phyloP scores from a whole-genome alignment of 2,113 vertebrate species.

The Tichodroma muraria region DNA sequence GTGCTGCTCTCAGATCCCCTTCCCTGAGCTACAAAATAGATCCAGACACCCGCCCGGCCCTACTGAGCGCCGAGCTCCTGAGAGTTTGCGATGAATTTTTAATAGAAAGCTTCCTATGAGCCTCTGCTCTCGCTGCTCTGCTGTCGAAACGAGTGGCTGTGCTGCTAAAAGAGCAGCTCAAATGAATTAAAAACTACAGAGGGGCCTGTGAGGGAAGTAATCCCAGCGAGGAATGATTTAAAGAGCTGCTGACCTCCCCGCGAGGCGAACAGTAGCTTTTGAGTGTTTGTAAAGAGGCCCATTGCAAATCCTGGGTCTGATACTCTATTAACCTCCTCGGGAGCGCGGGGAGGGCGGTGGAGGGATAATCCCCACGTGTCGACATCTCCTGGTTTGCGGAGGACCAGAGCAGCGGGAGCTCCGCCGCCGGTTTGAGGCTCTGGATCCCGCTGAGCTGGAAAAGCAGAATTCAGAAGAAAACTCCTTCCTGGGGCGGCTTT shows the following conservation, averaged over 20 bases:
- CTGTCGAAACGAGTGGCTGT: not conserved
- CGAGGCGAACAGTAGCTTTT: not conserved
- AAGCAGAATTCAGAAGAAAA: not conserved
- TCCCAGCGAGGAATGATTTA: constrained; percentile 17
- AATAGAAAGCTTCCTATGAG: constrained; percentile 63
- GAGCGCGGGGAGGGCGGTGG: not conserved
- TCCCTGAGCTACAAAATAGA: constrained; percentile 21
- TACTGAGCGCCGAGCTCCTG: constrained; percentile 8
- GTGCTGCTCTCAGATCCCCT: constrained; percentile 43
- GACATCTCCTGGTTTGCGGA: not conserved
- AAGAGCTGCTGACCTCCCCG: constrained; percentile 35
- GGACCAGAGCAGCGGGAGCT: not conserved
- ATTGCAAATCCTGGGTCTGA: not conserved
- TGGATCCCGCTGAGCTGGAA: not conserved
- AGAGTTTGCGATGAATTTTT: constrained; percentile 59
- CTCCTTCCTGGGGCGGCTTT: not conserved
- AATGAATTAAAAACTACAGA: constrained; percentile 41
- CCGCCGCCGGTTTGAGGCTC: not conserved
- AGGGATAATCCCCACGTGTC: not conserved
- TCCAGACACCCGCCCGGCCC: constrained; percentile 36
- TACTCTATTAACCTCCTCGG: not conserved
- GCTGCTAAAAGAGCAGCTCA: constrained; percentile 34
- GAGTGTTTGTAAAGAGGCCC: not conserved
- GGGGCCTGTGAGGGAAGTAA: not conserved
- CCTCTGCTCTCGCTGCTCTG: not conserved